Percentiles rank a stretch among this genome's conserved stretches.
Evolutionary conservation across 2,113 vertebrate genomes (phyloP).

Genomic region (Eudyptes chrysolophus): DNA sequence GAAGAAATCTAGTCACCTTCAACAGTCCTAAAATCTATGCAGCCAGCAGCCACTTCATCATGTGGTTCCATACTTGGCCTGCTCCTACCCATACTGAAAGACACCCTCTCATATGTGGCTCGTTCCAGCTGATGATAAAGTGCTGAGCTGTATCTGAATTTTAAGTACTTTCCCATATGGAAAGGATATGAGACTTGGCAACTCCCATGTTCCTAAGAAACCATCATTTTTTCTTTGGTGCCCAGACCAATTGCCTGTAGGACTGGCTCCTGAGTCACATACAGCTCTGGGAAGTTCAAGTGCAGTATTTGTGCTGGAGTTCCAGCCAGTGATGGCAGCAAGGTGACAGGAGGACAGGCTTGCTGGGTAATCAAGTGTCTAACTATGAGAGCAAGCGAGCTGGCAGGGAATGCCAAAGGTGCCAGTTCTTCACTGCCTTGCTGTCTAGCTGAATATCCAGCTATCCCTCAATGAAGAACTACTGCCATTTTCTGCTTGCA

Average conservation of each 20-base stretch:
- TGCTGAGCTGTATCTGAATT: not conserved
- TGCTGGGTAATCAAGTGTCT: not conserved
- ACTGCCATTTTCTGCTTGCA: not conserved
- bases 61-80: not conserved
- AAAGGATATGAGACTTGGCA: not conserved
- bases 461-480: not conserved
- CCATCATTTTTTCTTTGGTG: not conserved
- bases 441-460: not conserved
- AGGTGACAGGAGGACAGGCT: not conserved
- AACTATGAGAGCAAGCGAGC: not conserved
- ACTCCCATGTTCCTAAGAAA: not conserved
- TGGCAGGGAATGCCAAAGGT: not conserved
- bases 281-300: not conserved
- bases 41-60: not conserved
- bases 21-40: not conserved
- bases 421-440: not conserved
- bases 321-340: not conserved
- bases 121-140: not conserved
- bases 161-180: not conserved
- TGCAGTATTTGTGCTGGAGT: not conserved
- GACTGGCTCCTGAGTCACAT: not conserved
- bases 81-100: not conserved
- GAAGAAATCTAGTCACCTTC: not conserved
- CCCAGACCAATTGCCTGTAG: not conserved
- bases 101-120: not conserved